Conservation (phyloP, 2,797 vertebrate species). For the Pipistrellus pygmaeus region DNA sequence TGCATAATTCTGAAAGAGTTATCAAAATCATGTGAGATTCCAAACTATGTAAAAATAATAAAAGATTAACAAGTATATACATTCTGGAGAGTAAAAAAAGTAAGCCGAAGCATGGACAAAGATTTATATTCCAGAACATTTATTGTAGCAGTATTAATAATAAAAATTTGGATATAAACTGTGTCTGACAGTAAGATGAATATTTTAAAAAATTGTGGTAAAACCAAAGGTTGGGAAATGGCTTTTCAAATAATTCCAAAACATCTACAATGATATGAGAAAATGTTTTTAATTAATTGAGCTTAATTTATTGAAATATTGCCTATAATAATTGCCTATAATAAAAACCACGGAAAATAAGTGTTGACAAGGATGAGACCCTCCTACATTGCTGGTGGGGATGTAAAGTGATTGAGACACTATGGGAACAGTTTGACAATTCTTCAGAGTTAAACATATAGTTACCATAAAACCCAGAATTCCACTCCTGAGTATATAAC, state of each 20-base stretch:
- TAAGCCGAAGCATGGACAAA: constrained; percentile 41
- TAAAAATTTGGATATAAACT: constrained; percentile 48
- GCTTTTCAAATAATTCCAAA: constrained; percentile 22
- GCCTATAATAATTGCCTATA: too few relatives aligned
- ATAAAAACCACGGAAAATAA: not conserved
- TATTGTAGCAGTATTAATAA: not conserved
- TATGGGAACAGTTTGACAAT: not conserved
- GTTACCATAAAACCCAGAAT: not conserved
- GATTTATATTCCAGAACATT: constrained; percentile 11
- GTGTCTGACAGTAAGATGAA: constrained; percentile 14
- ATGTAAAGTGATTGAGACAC: not conserved
- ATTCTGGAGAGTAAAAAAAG: not conserved
- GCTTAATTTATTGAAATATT: constrained; percentile 39
- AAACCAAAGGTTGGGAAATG: constrained; percentile 24
- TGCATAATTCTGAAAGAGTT: not conserved
- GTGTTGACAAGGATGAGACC: not conserved
- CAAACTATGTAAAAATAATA: not conserved
- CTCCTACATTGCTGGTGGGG: not conserved
- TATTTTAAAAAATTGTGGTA: not conserved
- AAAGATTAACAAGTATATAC: not conserved
- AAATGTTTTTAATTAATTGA: constrained; percentile 36
- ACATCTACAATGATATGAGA: not conserved
- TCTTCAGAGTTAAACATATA: constrained; percentile 6
- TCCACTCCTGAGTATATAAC: not conserved
- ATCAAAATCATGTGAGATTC: not conserved